Conservation (phyloP, 2,113 vertebrate species). For the Noctilio leporinus region DNA sequence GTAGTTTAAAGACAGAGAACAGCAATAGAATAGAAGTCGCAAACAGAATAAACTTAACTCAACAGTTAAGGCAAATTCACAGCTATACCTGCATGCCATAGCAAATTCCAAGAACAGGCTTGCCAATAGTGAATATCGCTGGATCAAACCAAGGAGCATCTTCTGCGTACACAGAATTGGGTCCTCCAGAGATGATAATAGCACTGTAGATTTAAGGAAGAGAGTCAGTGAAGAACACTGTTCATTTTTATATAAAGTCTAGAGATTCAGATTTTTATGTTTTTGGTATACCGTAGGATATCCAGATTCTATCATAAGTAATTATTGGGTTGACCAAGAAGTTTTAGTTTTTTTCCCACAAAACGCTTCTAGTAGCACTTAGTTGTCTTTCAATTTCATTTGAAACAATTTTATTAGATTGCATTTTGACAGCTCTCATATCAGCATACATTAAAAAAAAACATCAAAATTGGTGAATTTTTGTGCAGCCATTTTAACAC, state of each 20-base stretch:
- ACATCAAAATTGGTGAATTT: too few species aligned
- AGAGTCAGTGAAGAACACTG: background rate
- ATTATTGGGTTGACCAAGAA: background rate
- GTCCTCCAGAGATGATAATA: conserved; percentile 98
- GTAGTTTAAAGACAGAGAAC: background rate
- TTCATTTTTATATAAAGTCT: background rate
- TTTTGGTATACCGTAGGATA: background rate
- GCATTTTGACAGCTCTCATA: too few species aligned
- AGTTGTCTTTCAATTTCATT: too few species aligned
- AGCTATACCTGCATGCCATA: conserved; percentile 96
- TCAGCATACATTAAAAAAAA: too few species aligned
- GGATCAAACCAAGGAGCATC: conserved; percentile 98
- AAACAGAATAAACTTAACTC: conserved; percentile 19
- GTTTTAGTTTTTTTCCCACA: too few species aligned
- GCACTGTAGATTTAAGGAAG: conserved; percentile 80
- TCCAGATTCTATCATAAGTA: background rate
- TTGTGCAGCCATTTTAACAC: too few species aligned
- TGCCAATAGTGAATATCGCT: conserved; percentile 97
- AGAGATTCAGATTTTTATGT: background rate
- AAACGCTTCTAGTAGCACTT: too few species aligned
- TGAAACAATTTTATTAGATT: too few species aligned
- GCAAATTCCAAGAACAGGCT: conserved; percentile 97
- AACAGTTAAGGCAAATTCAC: background rate
- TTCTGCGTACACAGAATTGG: conserved; percentile 97
- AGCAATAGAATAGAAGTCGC: background rate